These are phyloP conservation scores for Lithobates sylvaticus DNA, from an alignment of 2,797 vertebrate genomes.

Conservation along the genomic window DNA sequence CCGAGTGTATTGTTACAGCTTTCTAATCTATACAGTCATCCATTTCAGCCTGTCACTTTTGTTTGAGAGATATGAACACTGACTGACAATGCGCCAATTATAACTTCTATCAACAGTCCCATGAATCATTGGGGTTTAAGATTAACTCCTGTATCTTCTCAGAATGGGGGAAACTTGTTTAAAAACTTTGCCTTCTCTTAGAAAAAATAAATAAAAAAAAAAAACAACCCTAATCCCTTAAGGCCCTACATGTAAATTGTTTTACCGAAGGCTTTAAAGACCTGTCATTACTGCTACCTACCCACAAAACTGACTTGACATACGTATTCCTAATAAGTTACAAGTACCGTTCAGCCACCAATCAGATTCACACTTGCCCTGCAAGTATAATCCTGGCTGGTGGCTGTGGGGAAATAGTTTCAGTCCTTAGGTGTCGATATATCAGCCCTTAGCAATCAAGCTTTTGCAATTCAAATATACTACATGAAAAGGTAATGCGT, in stretches of 20 bases:
- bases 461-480: background rate
- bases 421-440: too few species aligned
- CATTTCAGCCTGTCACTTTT: conserved; percentile 21
- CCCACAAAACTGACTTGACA: too few species aligned
- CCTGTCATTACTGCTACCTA: too few species aligned
- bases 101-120: background rate
- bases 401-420: too few species aligned
- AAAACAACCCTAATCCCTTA: too few species aligned
- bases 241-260: too few species aligned
- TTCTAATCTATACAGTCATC: conserved; percentile 41
- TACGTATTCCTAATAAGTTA: too few species aligned
- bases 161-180: background rate
- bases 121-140: background rate
- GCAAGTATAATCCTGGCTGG: background rate
- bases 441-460: background rate
- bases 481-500: background rate
- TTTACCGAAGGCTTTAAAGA: too few species aligned
- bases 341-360: too few species aligned
- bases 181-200: too few species aligned
- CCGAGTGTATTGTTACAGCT: conserved; percentile 25
- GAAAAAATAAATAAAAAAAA: too few species aligned
- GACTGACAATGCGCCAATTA: background rate
- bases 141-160: conserved; percentile 5
- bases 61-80: background rate
- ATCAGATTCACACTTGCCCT: background rate